phyloP scores from a whole-genome alignment of 2,888 invertebrate species.

The Melipona bicolor region DNA sequence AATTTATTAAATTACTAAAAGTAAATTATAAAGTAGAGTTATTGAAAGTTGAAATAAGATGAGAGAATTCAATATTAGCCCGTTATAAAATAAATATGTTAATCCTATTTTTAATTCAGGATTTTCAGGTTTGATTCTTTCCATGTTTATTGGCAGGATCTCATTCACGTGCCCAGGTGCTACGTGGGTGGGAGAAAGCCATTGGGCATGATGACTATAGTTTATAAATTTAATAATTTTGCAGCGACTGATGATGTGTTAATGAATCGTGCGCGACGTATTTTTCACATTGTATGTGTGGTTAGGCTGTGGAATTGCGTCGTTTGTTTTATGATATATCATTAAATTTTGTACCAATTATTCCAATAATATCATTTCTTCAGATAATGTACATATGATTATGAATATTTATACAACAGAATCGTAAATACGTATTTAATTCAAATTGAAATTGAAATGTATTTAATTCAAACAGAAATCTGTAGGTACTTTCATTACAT shows the following conservation, averaged over 20 bases:
- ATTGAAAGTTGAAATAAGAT: not conserved
- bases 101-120: not conserved
- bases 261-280: constrained; percentile 10
- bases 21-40: not conserved
- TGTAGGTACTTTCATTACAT: no score
- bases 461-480: no score
- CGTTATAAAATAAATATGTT: not conserved
- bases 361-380: no score
- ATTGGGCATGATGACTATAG: not conserved
- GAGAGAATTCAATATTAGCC: not conserved
- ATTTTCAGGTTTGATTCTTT: not conserved
- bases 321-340: no score
- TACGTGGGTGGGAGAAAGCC: not conserved
- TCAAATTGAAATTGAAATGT: no score
- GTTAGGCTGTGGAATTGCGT: constrained; percentile 1
- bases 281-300: constrained; percentile 12
- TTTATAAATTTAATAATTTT: not conserved
- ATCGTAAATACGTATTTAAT: no score
- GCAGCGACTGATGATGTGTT: not conserved
- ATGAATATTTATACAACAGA: no score
- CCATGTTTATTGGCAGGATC: not conserved
- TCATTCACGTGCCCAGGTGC: constrained; percentile 6
- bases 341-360: no score
- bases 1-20: not conserved
- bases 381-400: no score